Conservation (phyloP, 2,888 invertebrate species). For the Thymelicus sylvestris region DNA sequence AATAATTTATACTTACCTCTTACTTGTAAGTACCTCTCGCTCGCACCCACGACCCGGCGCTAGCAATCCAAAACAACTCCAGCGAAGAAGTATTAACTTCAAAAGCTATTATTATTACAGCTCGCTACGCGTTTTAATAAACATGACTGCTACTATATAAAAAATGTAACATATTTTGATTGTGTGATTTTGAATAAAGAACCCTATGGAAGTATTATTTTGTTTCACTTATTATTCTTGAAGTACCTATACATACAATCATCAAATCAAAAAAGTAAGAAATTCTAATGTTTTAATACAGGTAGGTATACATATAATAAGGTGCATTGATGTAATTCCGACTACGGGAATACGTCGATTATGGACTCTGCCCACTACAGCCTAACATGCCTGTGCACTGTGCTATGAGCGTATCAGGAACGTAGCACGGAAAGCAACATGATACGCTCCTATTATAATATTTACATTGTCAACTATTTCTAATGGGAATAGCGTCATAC, state of each 20-base stretch:
- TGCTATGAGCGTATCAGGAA: too few species aligned
- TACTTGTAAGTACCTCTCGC: too few species aligned
- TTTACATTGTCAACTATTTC: too few species aligned
- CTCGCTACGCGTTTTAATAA: background rate
- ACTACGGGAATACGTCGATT: background rate
- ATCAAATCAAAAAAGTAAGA: conserved; percentile 2
- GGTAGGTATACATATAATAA: too few species aligned
- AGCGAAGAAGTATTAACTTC: too few species aligned
- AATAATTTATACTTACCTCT: too few species aligned
- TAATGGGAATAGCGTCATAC: too few species aligned
- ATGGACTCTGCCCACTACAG: background rate
- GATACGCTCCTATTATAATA: too few species aligned
- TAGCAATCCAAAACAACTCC: too few species aligned
- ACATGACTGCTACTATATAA: background rate
- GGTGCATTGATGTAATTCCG: background rate
- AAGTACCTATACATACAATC: conserved; percentile 1
- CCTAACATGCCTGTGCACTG: too few species aligned
- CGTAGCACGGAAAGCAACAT: too few species aligned
- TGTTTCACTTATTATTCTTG: background rate
- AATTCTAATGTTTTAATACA: background rate
- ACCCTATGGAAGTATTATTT: background rate
- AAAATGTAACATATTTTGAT: background rate
- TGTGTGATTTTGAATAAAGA: conserved; percentile 7
- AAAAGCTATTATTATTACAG: conserved; percentile 11
- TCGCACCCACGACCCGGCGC: too few species aligned